A percentile compares a stretch with the other conserved stretches of the same genome.
Conservation (phyloP, 2,797 vertebrate species). For the Lepilemur ruficaudatus region DNA sequence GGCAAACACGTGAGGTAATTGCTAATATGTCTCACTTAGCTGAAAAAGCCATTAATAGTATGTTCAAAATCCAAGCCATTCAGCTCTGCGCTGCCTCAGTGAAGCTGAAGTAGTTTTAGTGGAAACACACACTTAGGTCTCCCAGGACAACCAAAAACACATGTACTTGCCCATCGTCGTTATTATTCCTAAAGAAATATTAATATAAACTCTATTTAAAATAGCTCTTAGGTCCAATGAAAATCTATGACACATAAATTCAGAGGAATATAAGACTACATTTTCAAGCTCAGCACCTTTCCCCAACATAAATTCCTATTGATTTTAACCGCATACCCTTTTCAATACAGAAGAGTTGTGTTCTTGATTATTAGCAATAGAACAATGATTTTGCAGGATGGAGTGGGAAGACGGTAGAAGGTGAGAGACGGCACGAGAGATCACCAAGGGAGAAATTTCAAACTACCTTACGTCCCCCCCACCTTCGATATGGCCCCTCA, state of each 20-base stretch:
- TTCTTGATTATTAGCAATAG: not conserved
- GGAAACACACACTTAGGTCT: not conserved
- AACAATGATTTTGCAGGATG: not conserved
- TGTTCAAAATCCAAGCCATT: slow-evolving; percentile 31
- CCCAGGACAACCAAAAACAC: slow-evolving; percentile 49
- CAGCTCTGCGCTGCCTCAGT: not conserved
- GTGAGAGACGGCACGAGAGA: not conserved
- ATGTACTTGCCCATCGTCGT: not conserved
- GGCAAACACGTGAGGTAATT: not conserved
- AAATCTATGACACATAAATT: not conserved
- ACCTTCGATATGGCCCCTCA: rapidly evolving
- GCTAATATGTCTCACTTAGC: not conserved
- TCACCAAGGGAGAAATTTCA: not conserved
- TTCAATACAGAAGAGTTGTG: not conserved
- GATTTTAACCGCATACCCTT: not conserved
- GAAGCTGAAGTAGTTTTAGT: not conserved
- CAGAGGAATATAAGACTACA: not conserved
- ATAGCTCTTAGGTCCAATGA: not conserved
- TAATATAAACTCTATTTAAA: not conserved
- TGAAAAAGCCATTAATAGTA: not conserved
- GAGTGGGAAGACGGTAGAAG: rapidly evolving
- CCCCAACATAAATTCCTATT: not conserved
- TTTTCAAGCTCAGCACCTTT: not conserved
- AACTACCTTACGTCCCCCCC: rapidly evolving
- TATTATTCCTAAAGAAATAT: not conserved